These are phyloP conservation scores for Enhydra lutris DNA, from an alignment of 2,113 vertebrate species.

Conservation along the genomic window DNA sequence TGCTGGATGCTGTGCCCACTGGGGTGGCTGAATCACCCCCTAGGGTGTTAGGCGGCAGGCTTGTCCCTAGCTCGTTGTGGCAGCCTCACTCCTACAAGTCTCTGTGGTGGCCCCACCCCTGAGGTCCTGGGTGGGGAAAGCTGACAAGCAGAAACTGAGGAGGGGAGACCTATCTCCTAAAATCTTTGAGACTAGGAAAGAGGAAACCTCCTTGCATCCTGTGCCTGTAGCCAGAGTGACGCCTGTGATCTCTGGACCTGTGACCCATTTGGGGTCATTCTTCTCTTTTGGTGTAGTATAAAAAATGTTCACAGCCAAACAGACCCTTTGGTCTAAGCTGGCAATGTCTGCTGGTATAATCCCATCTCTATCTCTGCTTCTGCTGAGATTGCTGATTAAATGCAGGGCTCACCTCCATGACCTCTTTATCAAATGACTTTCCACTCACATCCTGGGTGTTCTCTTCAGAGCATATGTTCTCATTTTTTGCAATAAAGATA, in stretches of 20 bases:
- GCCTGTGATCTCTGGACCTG: neutral
- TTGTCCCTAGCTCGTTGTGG: neutral
- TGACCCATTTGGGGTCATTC: neutral
- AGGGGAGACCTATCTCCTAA: neutral
- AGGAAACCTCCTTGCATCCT: neutral
- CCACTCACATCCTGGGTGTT: neutral
- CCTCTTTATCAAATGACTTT: neutral
- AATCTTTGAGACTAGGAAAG: neutral
- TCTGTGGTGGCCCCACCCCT: neutral
- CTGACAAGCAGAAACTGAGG: neutral
- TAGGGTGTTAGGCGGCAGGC: neutral
- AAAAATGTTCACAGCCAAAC: neutral
- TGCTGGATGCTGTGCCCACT: neutral
- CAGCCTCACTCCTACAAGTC: neutral
- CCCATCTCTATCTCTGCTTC: neutral
- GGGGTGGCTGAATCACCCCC: neutral
- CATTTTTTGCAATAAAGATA: neutral
- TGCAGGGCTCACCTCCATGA: neutral
- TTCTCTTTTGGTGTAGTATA: neutral
- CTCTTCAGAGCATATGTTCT: neutral
- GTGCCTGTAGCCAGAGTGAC: neutral
- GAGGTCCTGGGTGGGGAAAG: neutral
- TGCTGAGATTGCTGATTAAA: neutral
- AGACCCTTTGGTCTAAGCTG: neutral
- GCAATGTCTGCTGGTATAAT: neutral